Base-by-base conservation (phyloP, 2,113 vertebrate species). In the Carassius carassius region DNA sequence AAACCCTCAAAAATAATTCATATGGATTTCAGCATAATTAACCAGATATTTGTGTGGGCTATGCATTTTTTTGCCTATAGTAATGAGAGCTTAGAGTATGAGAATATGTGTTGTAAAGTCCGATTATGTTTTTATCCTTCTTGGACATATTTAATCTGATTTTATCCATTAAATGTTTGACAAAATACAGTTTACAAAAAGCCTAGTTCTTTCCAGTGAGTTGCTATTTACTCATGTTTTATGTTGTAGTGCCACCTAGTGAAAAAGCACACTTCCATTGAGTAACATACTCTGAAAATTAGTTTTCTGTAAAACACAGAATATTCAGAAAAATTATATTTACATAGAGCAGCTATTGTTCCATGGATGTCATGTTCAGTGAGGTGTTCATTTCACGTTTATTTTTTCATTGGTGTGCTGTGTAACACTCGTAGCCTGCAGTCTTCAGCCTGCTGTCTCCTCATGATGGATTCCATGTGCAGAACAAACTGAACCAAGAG, bases 401-500 rank as follows among this genome's bases (percentile, higher is more conserved):
- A 23, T 62, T 4, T 23, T 62, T 60, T n/a, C 56, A 60, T 9
- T 16, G 6, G 6, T 32, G 63, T 25, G 60, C 2, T 6, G 1
- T 69, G 16, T 32, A 69, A 69, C 16, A 69, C 14, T 69, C 16
- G 65, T 69, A 69, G 14, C 14, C 29, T 65, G 63, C 25, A 65
- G 25, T 65, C 63, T 32, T 32, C 25, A 32, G 14, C 25, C 14
- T 69, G 65, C 16, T 19, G 65, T 69, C 65, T 69, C 65, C 65
- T 35, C 65, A 69, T 69, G 29, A 69, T 7, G 29, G 65, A 2
- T 13, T 74, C 21, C 41, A 49, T 23, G 44, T 49, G 21, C 23
- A 74, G 37, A 74, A 49, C n/a, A 47, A 74, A 74, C 72, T 74
- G 25, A 74, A 49, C 21, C 41, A 41, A 74, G 21, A 74, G 41